Evolutionary conservation across 2,797 vertebrate species (phyloP), one percentile per base, ranked within the genome.

Genomic region (Acanthopagrus latus): DNA sequence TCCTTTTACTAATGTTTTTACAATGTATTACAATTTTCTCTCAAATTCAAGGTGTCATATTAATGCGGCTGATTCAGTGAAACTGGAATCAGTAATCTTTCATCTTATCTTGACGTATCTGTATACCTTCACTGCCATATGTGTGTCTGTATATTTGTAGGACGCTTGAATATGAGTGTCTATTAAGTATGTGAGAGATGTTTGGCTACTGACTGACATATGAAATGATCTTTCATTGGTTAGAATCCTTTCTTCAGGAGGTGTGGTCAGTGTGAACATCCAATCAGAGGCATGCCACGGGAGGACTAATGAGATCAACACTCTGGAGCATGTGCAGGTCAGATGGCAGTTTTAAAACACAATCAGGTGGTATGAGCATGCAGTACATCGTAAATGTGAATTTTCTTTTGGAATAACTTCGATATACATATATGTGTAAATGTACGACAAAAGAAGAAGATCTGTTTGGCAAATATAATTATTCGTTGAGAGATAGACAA

Each of bases 291-390:
- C 72, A 74, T 94, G 91, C 70, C 59, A 14, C 51, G 89, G 91
- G 86, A 84, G 60, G 74, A 76, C 82, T 65, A 89, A 91, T 86
- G 86, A 92, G 86, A 87, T 95, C 91, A 95, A 93, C 84, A 86
- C 57, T 68, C 88, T 91, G 83, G 94, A 94, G 85, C 91, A 90
- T 71, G 93, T 93, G 60, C 91, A 92, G 91, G 92, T 94, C 21
- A 71, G 84, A 33, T 4, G 2, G 18, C 13, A 11, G 5, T 23
- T 83, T 58, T 58, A 18, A 38, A 48, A 62, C 8, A 38, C 63
- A 21, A 29, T 46, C 21, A 51, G 20, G 41, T 21, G 11, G 1
- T 12, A 12, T 54, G 20, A 46, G 20, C 3, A 16, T 21, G 16
- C 12, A 44, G 7, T 10, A 27, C 13, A 33, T n/a, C 44, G 18